Percentiles rank a stretch among this genome's conserved stretches.
These are phyloP conservation scores for Seriola dumerili DNA, from an alignment of 2,113 vertebrate species.

Conservation along the genomic window DNA sequence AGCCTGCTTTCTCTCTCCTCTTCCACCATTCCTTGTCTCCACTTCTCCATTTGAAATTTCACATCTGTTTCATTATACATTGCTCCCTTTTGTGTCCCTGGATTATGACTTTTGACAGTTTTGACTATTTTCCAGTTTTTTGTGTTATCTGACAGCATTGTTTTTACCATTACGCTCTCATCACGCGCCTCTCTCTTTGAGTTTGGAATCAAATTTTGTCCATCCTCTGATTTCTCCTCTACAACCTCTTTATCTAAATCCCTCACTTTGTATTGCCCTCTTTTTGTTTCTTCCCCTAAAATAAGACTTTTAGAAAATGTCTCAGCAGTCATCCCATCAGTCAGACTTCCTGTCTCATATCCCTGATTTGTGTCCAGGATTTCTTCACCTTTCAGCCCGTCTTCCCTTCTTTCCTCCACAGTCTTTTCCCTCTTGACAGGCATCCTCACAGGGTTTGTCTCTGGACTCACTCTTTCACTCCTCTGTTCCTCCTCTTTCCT, in stretches of 20 bases:
- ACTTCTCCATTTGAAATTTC: not conserved
- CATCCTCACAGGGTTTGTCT: slow-evolving; percentile 6
- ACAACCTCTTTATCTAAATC: slow-evolving; percentile 19
- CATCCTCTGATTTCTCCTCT: slow-evolving; percentile 3
- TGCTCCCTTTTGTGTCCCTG: not conserved
- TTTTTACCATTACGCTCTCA: not conserved
- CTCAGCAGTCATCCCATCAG: not conserved
- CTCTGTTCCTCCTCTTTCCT: slow-evolving; percentile 8
- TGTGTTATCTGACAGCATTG: not conserved
- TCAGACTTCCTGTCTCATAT: not conserved
- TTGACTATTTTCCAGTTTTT: not conserved
- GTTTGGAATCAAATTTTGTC: not conserved
- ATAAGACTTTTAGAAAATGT: slow-evolving; percentile 11
- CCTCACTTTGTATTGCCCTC: not conserved
- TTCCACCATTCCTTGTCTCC: slow-evolving; percentile 12
- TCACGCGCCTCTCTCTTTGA: not conserved
- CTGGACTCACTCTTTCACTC: slow-evolving; percentile 14
- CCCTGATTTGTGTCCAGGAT: not conserved
- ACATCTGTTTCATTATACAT: not conserved
- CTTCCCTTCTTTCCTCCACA: slow-evolving; percentile 9
- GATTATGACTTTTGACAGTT: not conserved
- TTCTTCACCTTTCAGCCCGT: not conserved
- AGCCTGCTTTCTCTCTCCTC: slow-evolving; percentile 54
- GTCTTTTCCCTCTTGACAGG: slow-evolving; percentile 5
- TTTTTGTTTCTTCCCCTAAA: slow-evolving; percentile 17